These are phyloP conservation scores for Austrofundulus limnaeus DNA, from an alignment of 2,113 vertebrate species.

Conservation along the genomic window DNA sequence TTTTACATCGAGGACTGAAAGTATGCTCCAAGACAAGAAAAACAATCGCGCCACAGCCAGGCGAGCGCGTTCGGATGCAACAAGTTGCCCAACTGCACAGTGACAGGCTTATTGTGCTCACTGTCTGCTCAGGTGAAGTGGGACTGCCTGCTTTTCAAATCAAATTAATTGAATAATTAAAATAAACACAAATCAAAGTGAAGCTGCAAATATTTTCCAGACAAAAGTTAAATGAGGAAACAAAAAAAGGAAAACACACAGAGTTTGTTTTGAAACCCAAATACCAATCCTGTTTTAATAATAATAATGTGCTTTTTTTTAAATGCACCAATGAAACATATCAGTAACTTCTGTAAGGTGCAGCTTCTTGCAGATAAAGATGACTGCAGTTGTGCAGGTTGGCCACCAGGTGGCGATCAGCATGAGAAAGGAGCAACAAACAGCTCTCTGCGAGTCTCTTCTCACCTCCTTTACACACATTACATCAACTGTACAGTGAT, in stretches of 20 bases:
- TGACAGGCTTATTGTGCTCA: background rate
- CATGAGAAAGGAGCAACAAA: background rate
- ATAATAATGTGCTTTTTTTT: constrained; percentile 38
- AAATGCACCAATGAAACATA: constrained; percentile 44
- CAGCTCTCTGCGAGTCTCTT: too few relatives aligned
- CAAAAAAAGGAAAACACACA: background rate
- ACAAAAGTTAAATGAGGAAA: background rate
- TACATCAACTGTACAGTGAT: too few relatives aligned
- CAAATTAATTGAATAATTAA: background rate
- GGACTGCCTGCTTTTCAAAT: background rate
- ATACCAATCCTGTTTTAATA: background rate
- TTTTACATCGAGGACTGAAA: constrained; percentile 1
- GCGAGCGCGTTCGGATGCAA: background rate
- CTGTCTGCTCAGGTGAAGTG: background rate
- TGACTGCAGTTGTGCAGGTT: background rate
- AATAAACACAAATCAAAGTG: background rate
- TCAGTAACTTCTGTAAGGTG: background rate
- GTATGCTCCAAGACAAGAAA: background rate
- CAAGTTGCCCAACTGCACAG: background rate
- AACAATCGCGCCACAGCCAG: background rate
- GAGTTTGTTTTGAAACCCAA: background rate
- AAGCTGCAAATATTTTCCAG: background rate
- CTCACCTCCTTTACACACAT: too few relatives aligned
- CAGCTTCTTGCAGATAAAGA: constrained; percentile 4
- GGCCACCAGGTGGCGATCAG: constrained; percentile 39